Evolutionary conservation across 2,888 invertebrate genomes (phyloP).

Genomic region (Dione juno): DNA sequence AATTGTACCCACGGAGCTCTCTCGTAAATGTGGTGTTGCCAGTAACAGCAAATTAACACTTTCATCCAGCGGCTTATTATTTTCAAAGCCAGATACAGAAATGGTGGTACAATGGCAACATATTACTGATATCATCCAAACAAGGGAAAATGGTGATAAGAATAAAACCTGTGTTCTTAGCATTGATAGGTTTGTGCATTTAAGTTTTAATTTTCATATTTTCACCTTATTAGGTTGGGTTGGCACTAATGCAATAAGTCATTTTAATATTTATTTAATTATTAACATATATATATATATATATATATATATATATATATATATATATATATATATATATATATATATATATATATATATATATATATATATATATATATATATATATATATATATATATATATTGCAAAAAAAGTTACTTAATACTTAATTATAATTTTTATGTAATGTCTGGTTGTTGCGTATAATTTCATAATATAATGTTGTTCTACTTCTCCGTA

Average conservation of each 20-base stretch:
- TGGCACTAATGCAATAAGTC: background rate
- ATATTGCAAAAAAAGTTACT: too few relatives aligned
- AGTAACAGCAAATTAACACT: slow-evolving; percentile 84
- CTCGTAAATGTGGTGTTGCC: slow-evolving; percentile 84
- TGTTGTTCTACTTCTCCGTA: too few relatives aligned
- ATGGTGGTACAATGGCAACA: slow-evolving; percentile 85
- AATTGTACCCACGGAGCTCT: slow-evolving; percentile 85
- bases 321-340: too few relatives aligned
- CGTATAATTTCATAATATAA: too few relatives aligned
- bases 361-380: too few relatives aligned
- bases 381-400: too few relatives aligned
- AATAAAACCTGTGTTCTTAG: slow-evolving; percentile 84
- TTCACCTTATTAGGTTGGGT: background rate
- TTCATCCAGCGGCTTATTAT: slow-evolving; percentile 79
- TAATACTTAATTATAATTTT: too few relatives aligned
- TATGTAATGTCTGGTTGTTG: too few relatives aligned
- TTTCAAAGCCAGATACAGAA: slow-evolving; percentile 80
- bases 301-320: too few relatives aligned
- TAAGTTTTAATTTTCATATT: slow-evolving; percentile 26
- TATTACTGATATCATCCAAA: slow-evolving; percentile 82
- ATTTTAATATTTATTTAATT: too few relatives aligned
- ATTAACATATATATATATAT: too few relatives aligned
- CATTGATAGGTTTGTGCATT: slow-evolving; percentile 82
- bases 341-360: too few relatives aligned
- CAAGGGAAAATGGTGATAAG: slow-evolving; percentile 79